Percentiles rank a stretch among this genome's conserved stretches.
Evolutionary conservation across 2,888 invertebrate species (phyloP).

Genomic region (Pinctada fucata): DNA sequence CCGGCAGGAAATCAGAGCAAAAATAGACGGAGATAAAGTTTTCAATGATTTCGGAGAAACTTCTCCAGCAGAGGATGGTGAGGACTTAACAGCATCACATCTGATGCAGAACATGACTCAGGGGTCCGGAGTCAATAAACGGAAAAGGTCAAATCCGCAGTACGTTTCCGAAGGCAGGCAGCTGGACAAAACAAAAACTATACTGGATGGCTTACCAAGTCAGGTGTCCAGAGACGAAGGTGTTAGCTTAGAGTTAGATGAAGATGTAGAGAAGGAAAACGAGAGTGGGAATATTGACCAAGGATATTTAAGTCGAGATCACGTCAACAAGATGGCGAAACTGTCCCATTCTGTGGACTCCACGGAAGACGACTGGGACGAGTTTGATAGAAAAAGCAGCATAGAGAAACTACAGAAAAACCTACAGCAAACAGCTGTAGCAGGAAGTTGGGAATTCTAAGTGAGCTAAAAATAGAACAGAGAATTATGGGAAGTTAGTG

Average conservation of each 20-base stretch:
- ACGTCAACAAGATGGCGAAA: conserved; percentile 51
- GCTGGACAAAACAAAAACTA: conserved; percentile 66
- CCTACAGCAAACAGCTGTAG: conserved; percentile 54
- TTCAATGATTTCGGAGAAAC: conserved; percentile 44
- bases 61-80: conserved; percentile 42
- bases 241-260: conserved; percentile 45
- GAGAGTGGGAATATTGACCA: conserved; percentile 42
- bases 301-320: not conserved
- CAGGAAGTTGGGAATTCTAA: conserved; percentile 70
- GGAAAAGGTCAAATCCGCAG: conserved; percentile 97
- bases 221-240: conserved; percentile 41
- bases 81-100: conserved; percentile 34
- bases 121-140: conserved; percentile 72
- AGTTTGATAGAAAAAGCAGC: conserved; percentile 57
- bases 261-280: conserved; percentile 57
- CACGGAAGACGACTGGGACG: conserved; percentile 66
- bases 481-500: too few relatives aligned
- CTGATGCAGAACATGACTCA: conserved; percentile 34
- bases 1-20: conserved; percentile 38
- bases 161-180: conserved; percentile 93
- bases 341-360: conserved; percentile 57
- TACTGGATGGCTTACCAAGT: conserved; percentile 35
- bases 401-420: conserved; percentile 68
- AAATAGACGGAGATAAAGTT: conserved; percentile 39
- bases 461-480: not conserved